A percentile compares a stretch with the other conserved stretches of the same genome.
phyloP scores from a whole-genome alignment of 35 echinoderm and acorn worm species.

The Heliocidaris tuberculata region DNA sequence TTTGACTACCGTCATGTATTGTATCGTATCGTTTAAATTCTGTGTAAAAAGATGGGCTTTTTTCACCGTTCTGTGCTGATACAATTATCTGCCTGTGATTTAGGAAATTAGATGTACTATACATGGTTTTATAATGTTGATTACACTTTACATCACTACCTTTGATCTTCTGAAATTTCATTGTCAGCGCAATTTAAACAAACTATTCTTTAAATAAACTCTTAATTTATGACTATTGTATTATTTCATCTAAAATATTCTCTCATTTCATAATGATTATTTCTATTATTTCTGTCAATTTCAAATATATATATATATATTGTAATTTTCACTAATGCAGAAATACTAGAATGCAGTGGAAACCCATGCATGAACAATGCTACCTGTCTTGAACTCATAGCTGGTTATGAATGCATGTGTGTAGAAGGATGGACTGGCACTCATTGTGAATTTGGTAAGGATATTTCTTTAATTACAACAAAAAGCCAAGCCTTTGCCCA shows the following conservation, averaged over 20 bases:
- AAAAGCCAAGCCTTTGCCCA: no score
- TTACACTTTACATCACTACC: not conserved
- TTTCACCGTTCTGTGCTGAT: not conserved
- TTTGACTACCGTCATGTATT: not conserved
- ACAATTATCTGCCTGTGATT: no score
- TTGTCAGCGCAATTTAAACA: no score
- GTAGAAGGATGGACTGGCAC: conserved; percentile 42
- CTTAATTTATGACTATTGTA: no score
- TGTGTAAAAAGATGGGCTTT: not conserved
- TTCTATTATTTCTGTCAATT: no score
- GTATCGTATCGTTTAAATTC: not conserved
- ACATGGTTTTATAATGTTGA: not conserved
- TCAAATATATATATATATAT: no score
- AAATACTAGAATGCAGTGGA: conserved; percentile 61
- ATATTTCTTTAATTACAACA: no score
- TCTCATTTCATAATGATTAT: no score
- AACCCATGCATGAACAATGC: conserved; percentile 61
- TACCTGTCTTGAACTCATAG: conserved; percentile 57
- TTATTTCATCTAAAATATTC: no score
- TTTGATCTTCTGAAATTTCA: no score
- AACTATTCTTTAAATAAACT: no score
- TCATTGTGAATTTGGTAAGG: conserved; percentile 51
- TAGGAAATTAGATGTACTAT: no score
- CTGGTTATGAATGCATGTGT: conserved; percentile 60
- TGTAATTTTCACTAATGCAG: conserved; percentile 8